Evolutionary conservation across 1,140 invertebrate genomes (phyloP).

Genomic region (Stenopsyche tienmushanensis): DNA sequence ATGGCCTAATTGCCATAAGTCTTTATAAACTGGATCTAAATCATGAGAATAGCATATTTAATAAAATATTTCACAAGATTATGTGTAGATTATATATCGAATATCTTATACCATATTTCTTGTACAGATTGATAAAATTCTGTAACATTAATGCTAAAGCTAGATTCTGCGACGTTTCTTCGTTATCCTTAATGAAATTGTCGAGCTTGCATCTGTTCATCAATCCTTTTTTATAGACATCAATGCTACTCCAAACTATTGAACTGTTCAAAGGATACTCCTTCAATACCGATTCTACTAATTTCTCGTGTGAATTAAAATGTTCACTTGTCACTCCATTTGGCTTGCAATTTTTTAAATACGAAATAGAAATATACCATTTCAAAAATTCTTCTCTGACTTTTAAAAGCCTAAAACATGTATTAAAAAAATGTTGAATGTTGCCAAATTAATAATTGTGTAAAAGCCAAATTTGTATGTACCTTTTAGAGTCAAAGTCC

Average conservation of each 20-base stretch:
- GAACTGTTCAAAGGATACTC: slow-evolving; percentile 29
- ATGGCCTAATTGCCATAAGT: slow-evolving; percentile 37
- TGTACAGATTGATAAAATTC: slow-evolving; percentile 35
- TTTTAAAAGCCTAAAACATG: slow-evolving; percentile 24
- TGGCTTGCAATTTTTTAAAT: no score
- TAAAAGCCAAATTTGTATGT: not conserved
- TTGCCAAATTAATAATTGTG: not conserved
- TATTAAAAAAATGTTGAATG: not conserved
- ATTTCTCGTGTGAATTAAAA: not conserved
- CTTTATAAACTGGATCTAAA: slow-evolving; percentile 26
- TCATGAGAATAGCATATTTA: not conserved
- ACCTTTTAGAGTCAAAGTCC: slow-evolving; percentile 30
- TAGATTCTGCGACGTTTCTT: slow-evolving; percentile 19
- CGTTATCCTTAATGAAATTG: slow-evolving; percentile 11
- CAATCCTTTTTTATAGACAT: slow-evolving; percentile 3
- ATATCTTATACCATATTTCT: slow-evolving; percentile 31
- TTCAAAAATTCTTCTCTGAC: slow-evolving; percentile 31
- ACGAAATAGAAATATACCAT: slow-evolving; percentile 13
- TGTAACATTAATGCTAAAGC: slow-evolving; percentile 25
- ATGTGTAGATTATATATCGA: not conserved
- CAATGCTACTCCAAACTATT: slow-evolving; percentile 15
- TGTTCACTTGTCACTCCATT: not conserved
- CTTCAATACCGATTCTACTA: slow-evolving; percentile 4
- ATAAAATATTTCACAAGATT: slow-evolving; percentile 4
- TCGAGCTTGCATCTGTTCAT: slow-evolving; percentile 16